Base-by-base conservation (phyloP, 2,797 vertebrate species). In the Sebastolobus altivelis region DNA sequence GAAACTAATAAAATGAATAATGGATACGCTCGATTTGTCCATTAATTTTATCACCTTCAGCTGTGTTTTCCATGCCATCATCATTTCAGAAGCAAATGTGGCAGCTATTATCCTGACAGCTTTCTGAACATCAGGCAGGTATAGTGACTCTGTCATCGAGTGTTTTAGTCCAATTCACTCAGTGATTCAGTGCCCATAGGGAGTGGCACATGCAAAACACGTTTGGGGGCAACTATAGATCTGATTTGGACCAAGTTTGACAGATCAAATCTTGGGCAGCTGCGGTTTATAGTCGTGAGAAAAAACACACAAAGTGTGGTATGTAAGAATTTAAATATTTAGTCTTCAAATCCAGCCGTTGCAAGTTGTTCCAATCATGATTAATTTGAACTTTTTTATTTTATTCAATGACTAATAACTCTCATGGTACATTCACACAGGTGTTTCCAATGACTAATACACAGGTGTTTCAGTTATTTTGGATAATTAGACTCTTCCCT, bases 21-120 rank as follows among this genome's bases (percentile, higher is more conserved):
- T 69, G 58, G 56, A 58, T 18, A n/a, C 0, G 2, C 70, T 80
- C 68, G 5, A 81, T 63, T 81, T 62, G 20, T 52, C n/a, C 8
- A 16, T 61, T 54, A 5, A 52, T 69, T 49, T 25, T 12, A 70
- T 62, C 11, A 58, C 56, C 43, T 40, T 33, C 54, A 79, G 71
- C 71, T 77, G 70, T 52, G 35, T 66, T 61, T 56, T 29, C 1
- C 5, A 18, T 33, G 52, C 38, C 49, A 72, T 38, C 63, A 71
- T 46, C 49, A 22, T 52, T 59, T 80, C 59, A 22, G 55, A 54
- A 62, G 22, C 11, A 33, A 43, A 68, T 38, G 35, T 0, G 38
- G 38, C 35, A 69, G 12, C 18, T 9, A 18, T 25, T 43, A 4
- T 6, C 4, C 27, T 5, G n/a, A n/a, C 40, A 25, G 37, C 59